Conservation (phyloP, 1,140 invertebrate species). For the Lepidostoma basale region DNA sequence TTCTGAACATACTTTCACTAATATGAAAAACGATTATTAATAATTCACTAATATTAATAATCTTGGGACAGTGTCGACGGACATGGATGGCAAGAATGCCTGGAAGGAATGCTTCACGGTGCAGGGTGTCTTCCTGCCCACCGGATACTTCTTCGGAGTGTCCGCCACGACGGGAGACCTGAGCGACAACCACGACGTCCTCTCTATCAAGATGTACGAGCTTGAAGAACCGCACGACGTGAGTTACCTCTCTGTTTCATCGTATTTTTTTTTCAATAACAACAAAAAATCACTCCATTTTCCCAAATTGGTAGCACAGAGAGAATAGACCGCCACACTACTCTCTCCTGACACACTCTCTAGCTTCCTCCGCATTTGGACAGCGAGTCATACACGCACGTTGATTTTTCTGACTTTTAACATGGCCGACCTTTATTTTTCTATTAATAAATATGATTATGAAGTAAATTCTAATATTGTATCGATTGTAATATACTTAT, state of each 20-base stretch:
- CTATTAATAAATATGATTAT: too few relatives aligned
- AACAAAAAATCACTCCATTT: neutral
- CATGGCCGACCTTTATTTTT: too few relatives aligned
- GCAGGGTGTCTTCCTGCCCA: conserved; percentile 88
- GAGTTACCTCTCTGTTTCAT: too few relatives aligned
- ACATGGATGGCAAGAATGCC: conserved; percentile 88
- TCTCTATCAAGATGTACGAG: conserved; percentile 90
- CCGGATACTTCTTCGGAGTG: conserved; percentile 94
- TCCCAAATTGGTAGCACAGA: too few relatives aligned
- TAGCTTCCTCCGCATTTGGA: too few relatives aligned
- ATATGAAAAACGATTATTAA: neutral
- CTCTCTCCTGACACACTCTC: too few relatives aligned
- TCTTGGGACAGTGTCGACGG: conserved; percentile 76
- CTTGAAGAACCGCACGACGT: conserved; percentile 78
- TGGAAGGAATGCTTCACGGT: conserved; percentile 96
- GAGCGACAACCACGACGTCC: conserved; percentile 95
- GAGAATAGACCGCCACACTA: too few relatives aligned
- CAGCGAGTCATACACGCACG: too few relatives aligned
- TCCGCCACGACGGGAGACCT: conserved; percentile 96
- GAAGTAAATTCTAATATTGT: too few relatives aligned
- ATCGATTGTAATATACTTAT: too few relatives aligned
- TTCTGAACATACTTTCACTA: too few relatives aligned
- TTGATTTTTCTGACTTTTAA: too few relatives aligned
- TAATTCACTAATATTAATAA: neutral
- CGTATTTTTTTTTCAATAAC: neutral